Evolutionary conservation across 1,140 invertebrate species (phyloP), one percentile per base, ranked within the genome.

Genomic region (Epicauta chinensis): DNA sequence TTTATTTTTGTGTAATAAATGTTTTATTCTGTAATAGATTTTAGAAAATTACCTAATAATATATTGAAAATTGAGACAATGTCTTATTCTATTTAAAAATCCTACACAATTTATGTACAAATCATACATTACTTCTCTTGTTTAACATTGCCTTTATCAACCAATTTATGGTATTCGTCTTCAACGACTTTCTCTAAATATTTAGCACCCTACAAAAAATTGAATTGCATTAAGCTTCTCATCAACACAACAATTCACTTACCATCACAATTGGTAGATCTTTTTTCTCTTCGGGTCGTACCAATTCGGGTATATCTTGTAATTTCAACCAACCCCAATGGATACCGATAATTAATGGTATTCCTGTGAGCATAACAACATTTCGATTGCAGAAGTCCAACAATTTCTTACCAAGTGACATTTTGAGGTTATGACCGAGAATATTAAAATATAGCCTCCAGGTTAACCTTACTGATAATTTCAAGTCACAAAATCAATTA

Each of bases 241-340:
- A 34, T 6, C n/a, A 30, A 9, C n/a, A 10, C 4, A 30, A 1
- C n/a, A 39, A 46, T 37, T 44, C n/a, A 65, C 61, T 63, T 66
- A 74, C 73, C 53, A 51, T 56, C 4, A 68, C 44, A 32, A 73
- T 56, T 5, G 73, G 73, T 17, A 75, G 50, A 39, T 71, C 69
- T 44, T 73, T 70, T 49, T 71, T 65, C 40, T 78, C 71, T 29
- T 71, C 58, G 11, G 67, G 48, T 14, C 65, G 53, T 4, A 79
- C 76, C 10, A 78, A 66, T 16, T 51, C 53, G 12, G 77, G 73
- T 11, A 71, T 61, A 44, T 74, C 55, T 61, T 80, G 77, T 13
- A 80, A 51, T 61, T 69, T 71, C 35, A 63, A 55, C 77, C 77
- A 79, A 4, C 69, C 71, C 63, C 73, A 77, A 64, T 80, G 77